Evolutionary conservation across 2,797 vertebrate genomes (phyloP).

Genomic region (Erethizon dorsatum): DNA sequence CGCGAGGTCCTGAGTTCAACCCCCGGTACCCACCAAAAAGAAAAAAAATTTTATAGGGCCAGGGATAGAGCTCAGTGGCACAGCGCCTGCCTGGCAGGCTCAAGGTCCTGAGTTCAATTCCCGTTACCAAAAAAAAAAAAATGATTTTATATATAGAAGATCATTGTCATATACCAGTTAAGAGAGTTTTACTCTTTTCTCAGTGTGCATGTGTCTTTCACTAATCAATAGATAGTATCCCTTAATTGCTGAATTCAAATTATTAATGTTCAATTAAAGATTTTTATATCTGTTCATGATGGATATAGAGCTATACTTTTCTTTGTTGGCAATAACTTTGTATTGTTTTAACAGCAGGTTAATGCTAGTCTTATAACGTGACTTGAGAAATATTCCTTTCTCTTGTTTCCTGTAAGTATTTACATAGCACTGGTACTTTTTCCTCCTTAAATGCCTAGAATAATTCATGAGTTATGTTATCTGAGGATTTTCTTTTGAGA

Average conservation of each 20-base stretch:
- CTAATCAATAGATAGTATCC: background rate
- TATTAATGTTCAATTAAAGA: background rate
- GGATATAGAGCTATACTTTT: conserved; percentile 7
- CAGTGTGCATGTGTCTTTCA: background rate
- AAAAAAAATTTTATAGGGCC: too few relatives aligned
- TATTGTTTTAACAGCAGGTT: conserved; percentile 1
- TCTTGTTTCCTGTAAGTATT: conserved; percentile 17
- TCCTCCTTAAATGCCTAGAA: background rate
- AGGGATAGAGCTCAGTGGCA: too few relatives aligned
- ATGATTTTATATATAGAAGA: background rate
- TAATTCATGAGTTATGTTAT: background rate
- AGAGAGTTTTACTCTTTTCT: conserved; percentile 41
- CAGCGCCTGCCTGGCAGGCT: too few relatives aligned
- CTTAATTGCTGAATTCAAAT: conserved; percentile 35
- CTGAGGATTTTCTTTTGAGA: background rate
- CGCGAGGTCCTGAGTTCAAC: too few relatives aligned
- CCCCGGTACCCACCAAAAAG: too few relatives aligned
- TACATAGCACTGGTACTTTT: conserved; percentile 1
- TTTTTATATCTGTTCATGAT: background rate
- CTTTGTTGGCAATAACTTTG: background rate
- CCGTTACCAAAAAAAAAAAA: too few relatives aligned
- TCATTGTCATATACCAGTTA: background rate
- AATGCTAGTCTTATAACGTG: background rate
- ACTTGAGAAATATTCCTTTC: background rate
- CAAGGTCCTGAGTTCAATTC: too few relatives aligned